Base-by-base conservation (phyloP, 1,140 invertebrate genomes). In the Oedothorax gibbosus region DNA sequence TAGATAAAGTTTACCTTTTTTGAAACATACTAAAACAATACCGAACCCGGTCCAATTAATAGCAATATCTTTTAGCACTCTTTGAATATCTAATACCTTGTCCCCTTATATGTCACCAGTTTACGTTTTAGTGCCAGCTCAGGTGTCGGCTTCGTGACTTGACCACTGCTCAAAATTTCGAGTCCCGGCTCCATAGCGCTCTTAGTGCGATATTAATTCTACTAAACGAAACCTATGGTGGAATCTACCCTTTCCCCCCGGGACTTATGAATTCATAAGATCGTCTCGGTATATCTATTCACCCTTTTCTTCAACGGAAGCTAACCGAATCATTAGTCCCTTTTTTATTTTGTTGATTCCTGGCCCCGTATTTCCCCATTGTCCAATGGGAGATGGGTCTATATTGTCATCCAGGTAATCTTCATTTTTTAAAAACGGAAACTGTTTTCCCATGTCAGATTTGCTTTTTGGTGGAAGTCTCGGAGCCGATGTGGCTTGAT, bases 301-400 rank as follows among this genome's bases (percentile, higher is more conserved):
- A 73, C 71, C 18, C 71, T 73, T 57, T 73, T 73, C 18, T 12
- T 54, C 51, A 73, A 73, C 53, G 71, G 53, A 57, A 73, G 71
- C 71, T 73, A 73, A 73, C 53, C 21, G 71, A 12, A 57, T 73
- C 71, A 73, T 73, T 73, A 73, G 71, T 57, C 57, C 35, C 53
- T 73, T 56, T 21, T 66, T 66, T 21, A 20, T 73, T 73, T 21
- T 73, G 57, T n/a, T 73, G 54, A 49, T 73, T 56, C 35, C 57
- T 73, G 53, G 18, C 14, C 35, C 35, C 12, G 54, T 50, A 56
- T 73, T 21, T 73, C 53, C 21, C 68, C 53, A 71, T 71, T 73
- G 71, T 73, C 53, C 18, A 73, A 73, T 73, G 71, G 71, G 53
- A 54, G 54, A 51, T 73, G 12, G 51, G 71, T 66, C n/a, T 21